Percentiles rank a stretch among this genome's conserved stretches.
Conservation (phyloP, 1,140 invertebrate genomes). For the Musca vetustissima region DNA sequence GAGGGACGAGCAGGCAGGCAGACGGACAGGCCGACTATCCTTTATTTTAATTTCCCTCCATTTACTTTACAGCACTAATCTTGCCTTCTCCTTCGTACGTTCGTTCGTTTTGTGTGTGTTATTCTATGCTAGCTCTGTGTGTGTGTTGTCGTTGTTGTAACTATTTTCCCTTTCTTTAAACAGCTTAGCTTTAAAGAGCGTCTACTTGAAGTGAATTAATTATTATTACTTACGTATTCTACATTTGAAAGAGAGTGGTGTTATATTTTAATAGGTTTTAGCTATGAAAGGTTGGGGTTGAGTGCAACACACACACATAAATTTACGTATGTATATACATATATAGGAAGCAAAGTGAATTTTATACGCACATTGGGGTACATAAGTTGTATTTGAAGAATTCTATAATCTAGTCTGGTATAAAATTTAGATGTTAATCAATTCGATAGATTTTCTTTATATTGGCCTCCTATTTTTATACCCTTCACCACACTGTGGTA, state of each 20-base stretch:
- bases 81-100: background rate
- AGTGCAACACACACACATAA: no score
- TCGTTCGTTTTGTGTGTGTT: background rate
- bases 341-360: no score
- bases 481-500: no score
- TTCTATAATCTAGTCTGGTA: no score
- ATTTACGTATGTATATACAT: no score
- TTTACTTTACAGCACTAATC: background rate
- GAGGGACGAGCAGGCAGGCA: no score
- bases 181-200: slow-evolving; percentile 10
- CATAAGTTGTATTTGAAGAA: no score
- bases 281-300: background rate
- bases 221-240: background rate
- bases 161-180: slow-evolving; percentile 1
- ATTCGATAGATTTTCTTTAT: no score
- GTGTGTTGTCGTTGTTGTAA: background rate
- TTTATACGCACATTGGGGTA: no score
- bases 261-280: background rate
- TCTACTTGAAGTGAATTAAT: slow-evolving; percentile 19
- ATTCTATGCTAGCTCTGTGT: background rate
- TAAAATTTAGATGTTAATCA: no score
- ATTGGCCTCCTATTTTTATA: no score
- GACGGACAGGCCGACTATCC: no score
- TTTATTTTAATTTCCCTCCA: slow-evolving; percentile 9
- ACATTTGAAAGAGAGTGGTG: background rate